phyloP scores from a whole-genome alignment of 2,888 invertebrate genomes.

The Acrobasis consociella region DNA sequence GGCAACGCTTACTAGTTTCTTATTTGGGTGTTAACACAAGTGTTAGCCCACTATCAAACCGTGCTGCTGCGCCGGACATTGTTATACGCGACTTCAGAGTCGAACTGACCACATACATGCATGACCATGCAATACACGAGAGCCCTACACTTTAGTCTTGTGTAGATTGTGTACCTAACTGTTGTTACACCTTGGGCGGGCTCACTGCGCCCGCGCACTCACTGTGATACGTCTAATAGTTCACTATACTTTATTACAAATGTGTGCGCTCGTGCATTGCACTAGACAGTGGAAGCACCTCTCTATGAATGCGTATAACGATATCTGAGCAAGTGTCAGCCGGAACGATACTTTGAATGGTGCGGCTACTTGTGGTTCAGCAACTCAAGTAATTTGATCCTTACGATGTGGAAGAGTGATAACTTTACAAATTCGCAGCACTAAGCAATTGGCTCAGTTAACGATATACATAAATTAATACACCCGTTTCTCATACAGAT shows the following conservation, averaged over 20 bases:
- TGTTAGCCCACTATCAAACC: constrained; percentile 58
- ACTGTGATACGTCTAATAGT: neutral
- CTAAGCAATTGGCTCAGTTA: constrained; percentile 46
- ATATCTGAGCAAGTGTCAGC: neutral
- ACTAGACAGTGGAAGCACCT: neutral
- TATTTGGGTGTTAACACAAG: constrained; percentile 73
- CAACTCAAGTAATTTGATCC: constrained; percentile 54
- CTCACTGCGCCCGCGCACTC: neutral
- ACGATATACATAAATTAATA: too few species aligned
- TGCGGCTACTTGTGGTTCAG: constrained; percentile 70
- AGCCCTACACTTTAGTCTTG: neutral
- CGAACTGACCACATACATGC: constrained; percentile 21
- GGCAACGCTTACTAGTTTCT: constrained; percentile 64
- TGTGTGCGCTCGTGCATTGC: constrained; percentile 1
- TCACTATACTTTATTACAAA: neutral
- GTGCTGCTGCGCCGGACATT: constrained; percentile 32
- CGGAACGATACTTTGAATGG: constrained; percentile 47
- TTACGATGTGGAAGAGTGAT: constrained; percentile 82
- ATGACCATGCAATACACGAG: constrained; percentile 16
- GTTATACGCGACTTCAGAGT: constrained; percentile 4
- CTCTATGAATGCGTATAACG: constrained; percentile 5
- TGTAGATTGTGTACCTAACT: neutral
- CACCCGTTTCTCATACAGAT: too few species aligned
- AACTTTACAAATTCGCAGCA: constrained; percentile 39
- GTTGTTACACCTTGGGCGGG: neutral